Conservation (phyloP, 2,113 vertebrate species). For the Tachycineta bicolor region DNA sequence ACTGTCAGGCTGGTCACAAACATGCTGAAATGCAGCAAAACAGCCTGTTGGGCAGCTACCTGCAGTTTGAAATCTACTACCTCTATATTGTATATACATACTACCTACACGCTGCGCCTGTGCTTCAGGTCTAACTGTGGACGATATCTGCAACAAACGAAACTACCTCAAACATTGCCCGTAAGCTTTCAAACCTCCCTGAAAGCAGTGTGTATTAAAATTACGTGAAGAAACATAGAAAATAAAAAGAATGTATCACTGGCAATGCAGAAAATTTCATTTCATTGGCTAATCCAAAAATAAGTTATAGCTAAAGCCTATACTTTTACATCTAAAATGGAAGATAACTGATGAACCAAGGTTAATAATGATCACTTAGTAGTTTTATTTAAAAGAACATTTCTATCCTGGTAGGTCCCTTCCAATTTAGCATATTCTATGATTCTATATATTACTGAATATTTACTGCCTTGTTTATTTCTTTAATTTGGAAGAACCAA, state of each 20-base stretch:
- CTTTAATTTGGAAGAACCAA: neutral
- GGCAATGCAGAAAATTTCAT: neutral
- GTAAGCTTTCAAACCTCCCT: neutral
- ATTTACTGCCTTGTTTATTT: neutral
- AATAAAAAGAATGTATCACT: neutral
- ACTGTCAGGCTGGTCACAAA: neutral
- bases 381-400: neutral
- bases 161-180: neutral
- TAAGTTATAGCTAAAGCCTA: neutral
- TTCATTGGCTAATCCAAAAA: neutral
- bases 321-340: neutral
- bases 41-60: accelerated
- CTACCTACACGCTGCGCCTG: neutral
- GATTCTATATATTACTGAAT: neutral
- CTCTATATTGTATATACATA: neutral
- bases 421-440: neutral
- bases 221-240: neutral
- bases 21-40: neutral
- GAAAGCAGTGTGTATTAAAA: neutral
- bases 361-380: neutral
- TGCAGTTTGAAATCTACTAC: neutral
- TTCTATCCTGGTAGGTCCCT: neutral
- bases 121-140: neutral
- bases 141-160: neutral
- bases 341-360: neutral